A percentile compares a stretch with the other conserved stretches of the same genome.
phyloP scores from a whole-genome alignment of 2,113 vertebrate genomes.

The Gobio gobio region DNA sequence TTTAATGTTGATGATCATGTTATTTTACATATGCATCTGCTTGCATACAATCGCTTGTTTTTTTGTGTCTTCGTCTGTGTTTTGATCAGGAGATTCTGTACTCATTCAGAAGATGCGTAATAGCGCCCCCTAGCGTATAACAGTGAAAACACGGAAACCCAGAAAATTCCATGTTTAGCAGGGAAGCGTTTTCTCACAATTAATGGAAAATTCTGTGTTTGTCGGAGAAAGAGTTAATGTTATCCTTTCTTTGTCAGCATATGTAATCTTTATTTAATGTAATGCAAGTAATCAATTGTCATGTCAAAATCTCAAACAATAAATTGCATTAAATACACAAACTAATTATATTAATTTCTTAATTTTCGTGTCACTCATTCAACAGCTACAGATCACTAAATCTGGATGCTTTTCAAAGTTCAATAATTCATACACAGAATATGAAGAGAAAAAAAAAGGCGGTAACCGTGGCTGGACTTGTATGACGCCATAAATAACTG shows the following conservation, averaged over 20 bases:
- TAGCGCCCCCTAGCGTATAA: too few species aligned
- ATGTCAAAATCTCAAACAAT: background rate
- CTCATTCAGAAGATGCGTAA: too few species aligned
- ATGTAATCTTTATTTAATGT: background rate
- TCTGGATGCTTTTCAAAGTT: background rate
- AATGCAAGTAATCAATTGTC: background rate
- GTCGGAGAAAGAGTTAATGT: background rate
- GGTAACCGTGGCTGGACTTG: constrained; percentile 4
- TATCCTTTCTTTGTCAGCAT: background rate
- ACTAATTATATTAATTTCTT: background rate
- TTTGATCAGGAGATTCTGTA: too few species aligned
- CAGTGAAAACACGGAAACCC: too few species aligned
- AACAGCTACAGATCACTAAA: background rate
- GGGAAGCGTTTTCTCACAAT: too few species aligned
- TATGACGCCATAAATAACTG: constrained; percentile 7
- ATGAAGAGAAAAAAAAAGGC: background rate
- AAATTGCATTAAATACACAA: background rate
- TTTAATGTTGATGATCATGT: too few species aligned
- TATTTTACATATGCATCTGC: too few species aligned
- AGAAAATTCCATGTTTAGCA: too few species aligned
- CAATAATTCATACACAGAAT: background rate
- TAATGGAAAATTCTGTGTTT: too few species aligned
- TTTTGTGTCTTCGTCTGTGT: too few species aligned
- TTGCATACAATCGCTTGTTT: too few species aligned
- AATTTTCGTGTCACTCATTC: background rate